Evolutionary conservation across 2,113 vertebrate genomes (phyloP), one percentile per base, ranked within the genome.

Genomic region (Serranochromis macrocephalus): DNA sequence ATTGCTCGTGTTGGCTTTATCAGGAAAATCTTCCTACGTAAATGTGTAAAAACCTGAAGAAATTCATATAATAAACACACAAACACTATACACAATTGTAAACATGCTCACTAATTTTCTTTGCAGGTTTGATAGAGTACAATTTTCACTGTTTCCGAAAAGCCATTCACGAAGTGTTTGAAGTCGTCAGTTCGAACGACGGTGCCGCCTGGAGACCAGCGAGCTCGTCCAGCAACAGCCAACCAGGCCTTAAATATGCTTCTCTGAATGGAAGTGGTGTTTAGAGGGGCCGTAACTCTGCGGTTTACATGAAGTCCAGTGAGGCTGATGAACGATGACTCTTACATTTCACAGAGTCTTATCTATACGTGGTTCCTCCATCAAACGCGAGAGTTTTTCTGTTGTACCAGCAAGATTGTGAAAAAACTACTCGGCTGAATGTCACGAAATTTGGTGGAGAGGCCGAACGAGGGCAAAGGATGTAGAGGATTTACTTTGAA

Each of bases 61-160:
- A 26, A 66, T 66, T 66, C 4, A n/a, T n/a, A 19, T 66, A 36
- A n/a, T 36, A 66, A 66, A n/a, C 16, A 61, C 14, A 3, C 57
- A 33, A 61, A 33, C 61, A 36, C 6, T 36, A n/a, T 13, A 38
- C 17, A 0, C 19, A 13, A 7, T 11, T 73, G 3, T 47, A 47
- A 47, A 75, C 42, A 19, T 29, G 66, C 7, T 0, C 26, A 12
- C 17, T 66, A n/a, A 68, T 80, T 3, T 73, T 51, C 38, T 81
- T 66, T 31, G 7, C 78, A 99, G 98, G 98, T 95, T 96, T 99
- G 93, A 99, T 99, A 95, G 98, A 99, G 94, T 99, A 99, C 96
- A 99, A 99, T 92, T 99, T 99, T 80, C 98, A 99, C 88, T 99
- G 98, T 96, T 98, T 99, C 96, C 98, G 98, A 75, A 99, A 99